Evolutionary conservation across 2,797 vertebrate genomes (phyloP).

Genomic region (Thunnus albacares): DNA sequence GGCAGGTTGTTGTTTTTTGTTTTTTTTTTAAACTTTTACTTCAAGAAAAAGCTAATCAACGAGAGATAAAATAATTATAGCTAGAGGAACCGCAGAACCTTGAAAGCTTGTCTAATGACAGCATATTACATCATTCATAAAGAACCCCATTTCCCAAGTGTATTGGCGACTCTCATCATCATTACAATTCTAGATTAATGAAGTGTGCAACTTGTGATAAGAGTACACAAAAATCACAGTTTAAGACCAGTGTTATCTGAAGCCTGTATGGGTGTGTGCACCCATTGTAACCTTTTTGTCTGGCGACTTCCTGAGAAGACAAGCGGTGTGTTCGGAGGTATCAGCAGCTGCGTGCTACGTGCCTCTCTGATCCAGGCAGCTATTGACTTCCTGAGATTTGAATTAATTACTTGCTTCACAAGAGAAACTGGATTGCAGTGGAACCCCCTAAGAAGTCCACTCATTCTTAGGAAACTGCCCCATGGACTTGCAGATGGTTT

Average conservation of each 20-base stretch:
- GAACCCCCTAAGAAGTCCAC: conserved; percentile 87
- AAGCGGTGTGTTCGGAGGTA: conserved; percentile 76
- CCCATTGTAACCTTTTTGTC: conserved; percentile 75
- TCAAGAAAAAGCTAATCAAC: conserved; percentile 42
- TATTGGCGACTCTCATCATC: conserved; percentile 43
- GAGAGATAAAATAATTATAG: conserved; percentile 72
- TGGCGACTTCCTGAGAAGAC: conserved; percentile 79
- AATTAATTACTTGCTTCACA: conserved; percentile 90
- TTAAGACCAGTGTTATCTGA: conserved; percentile 59
- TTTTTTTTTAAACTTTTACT: conserved; percentile 19
- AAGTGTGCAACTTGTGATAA: conserved; percentile 46
- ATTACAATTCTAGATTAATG: conserved; percentile 54
- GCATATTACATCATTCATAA: conserved; percentile 71
- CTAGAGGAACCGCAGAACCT: conserved; percentile 70
- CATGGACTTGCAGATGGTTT: conserved; percentile 91
- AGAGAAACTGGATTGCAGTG: conserved; percentile 86
- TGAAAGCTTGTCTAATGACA: conserved; percentile 70
- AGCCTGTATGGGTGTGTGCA: conserved; percentile 62
- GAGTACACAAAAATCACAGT: conserved; percentile 52
- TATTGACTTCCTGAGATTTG: conserved; percentile 88
- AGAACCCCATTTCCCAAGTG: conserved; percentile 57
- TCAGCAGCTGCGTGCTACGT: conserved; percentile 83
- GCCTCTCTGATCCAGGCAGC: conserved; percentile 85
- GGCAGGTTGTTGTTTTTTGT: conserved; percentile 11
- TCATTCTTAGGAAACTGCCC: conserved; percentile 88